These are phyloP conservation scores for Tetanocera ferruginea DNA, from an alignment of 2,888 invertebrate genomes.

Conservation along the genomic window DNA sequence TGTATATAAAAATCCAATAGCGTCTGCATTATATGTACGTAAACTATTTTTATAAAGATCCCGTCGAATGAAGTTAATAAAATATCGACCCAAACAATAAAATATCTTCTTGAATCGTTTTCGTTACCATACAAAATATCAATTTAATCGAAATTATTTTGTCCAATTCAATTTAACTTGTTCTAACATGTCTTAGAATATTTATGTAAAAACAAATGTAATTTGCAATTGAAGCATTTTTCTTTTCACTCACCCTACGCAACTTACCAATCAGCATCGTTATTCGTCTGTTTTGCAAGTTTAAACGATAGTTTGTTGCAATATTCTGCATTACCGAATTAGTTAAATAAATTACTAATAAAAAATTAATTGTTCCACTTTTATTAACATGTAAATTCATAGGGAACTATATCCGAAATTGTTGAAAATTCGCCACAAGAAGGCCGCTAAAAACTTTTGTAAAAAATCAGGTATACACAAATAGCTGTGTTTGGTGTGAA, in stretches of 20 bases:
- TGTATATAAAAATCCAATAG: no score
- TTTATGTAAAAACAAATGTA: conserved; percentile 23
- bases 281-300: no score
- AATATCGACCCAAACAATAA: no score
- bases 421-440: conserved; percentile 45
- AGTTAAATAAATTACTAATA: not conserved
- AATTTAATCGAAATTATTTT: no score
- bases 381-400: conserved; percentile 14
- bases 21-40: no score
- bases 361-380: not conserved
- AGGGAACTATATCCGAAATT: conserved; percentile 3
- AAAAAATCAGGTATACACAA: conserved; percentile 53
- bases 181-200: not conserved
- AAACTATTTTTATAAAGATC: no score
- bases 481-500: conserved; percentile 42
- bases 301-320: no score
- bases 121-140: no score
- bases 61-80: no score
- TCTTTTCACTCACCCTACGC: conserved; percentile 11
- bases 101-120: no score
- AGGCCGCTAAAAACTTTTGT: conserved; percentile 51
- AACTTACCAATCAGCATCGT: not conserved
- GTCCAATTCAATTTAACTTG: not conserved
- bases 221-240: not conserved
- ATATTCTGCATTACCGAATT: no score